Base-by-base conservation (phyloP, 2,888 invertebrate genomes). In the Seira sanloemensis region DNA sequence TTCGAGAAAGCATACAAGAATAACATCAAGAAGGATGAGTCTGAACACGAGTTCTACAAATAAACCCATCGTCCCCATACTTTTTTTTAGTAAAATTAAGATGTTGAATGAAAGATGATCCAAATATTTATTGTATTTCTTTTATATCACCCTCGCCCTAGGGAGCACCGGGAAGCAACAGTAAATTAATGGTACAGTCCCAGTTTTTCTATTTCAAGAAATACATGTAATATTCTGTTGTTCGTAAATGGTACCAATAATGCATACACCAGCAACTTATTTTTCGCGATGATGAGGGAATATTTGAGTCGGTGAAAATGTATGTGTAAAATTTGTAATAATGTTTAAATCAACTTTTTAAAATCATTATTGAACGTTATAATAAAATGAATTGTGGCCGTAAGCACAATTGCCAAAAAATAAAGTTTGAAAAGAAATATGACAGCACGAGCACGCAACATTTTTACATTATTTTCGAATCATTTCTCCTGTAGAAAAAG, bases 1-100 rank as follows among this genome's bases (percentile, higher is more conserved):
- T 99, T 99, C 90, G 99, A 99, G 91, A 99, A 99, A 91, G 99
- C 98, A 50, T 99, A 99, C 93, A 99, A 99, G 91, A 99, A 98
- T 91, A 99, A 99, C 91, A 98, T 98, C 91, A 99, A 99, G 93
- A 99, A 99, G 91, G 99, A 99, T 92, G 98, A 98, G 91, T 96
- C 98, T 90, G 99, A 99, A 93, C 98, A 99, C 91, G 99, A 99
- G 91, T 99, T 99, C 93, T 99, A 99, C 92, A 99, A 98, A 94
- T 99, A 97, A 94, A 50, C 50, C 16, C n/a, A 18, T 27, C 68
- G 9, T 68, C 19, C 26, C 26, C 18, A 25, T 5, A 12, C n/a
- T 65, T 65, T 5, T 18, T 18, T 12, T 26, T 16, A 50, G n/a
- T 27, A 72, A 1, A 24, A 19, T 68, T 12, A 9, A 16, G 25